phyloP scores from a whole-genome alignment of 2,888 invertebrate species.

The Serrognathus titanus region DNA sequence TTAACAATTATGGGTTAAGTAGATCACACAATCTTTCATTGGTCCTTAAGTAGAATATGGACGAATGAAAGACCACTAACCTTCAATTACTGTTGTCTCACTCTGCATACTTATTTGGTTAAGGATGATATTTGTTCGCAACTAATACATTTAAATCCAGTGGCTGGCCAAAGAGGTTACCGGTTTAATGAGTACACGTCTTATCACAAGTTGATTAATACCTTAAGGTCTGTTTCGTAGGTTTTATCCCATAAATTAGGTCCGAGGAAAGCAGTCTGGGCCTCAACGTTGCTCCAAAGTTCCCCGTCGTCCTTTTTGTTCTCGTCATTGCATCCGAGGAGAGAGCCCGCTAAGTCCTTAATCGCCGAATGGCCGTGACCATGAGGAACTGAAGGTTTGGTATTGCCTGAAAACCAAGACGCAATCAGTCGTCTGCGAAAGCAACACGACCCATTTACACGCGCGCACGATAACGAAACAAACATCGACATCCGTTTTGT shows the following conservation, averaged over 20 bases:
- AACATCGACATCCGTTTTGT: background rate
- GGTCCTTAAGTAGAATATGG: no score
- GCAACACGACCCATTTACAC: background rate
- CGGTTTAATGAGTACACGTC: no score
- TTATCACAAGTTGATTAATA: slow-evolving; percentile 46
- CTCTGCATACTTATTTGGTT: no score
- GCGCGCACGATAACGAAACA: no score
- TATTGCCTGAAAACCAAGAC: slow-evolving; percentile 43
- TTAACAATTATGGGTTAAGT: no score
- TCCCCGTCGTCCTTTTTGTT: slow-evolving; percentile 76
- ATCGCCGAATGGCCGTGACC: slow-evolving; percentile 48
- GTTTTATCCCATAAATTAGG: slow-evolving; percentile 96
- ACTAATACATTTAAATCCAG: no score
- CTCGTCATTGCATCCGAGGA: slow-evolving; percentile 63
- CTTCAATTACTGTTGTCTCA: no score
- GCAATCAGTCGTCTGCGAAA: background rate
- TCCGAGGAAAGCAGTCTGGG: slow-evolving; percentile 92
- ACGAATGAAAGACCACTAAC: no score
- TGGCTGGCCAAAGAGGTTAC: no score
- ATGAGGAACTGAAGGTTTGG: slow-evolving; percentile 49
- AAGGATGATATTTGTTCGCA: no score
- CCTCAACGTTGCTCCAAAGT: slow-evolving; percentile 82
- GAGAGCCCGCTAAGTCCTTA: slow-evolving; percentile 47
- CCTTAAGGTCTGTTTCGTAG: slow-evolving; percentile 94
- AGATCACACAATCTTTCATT: no score